These are phyloP conservation scores for Pristiophorus japonicus DNA, from an alignment of 2,113 vertebrate species.

Conservation along the genomic window DNA sequence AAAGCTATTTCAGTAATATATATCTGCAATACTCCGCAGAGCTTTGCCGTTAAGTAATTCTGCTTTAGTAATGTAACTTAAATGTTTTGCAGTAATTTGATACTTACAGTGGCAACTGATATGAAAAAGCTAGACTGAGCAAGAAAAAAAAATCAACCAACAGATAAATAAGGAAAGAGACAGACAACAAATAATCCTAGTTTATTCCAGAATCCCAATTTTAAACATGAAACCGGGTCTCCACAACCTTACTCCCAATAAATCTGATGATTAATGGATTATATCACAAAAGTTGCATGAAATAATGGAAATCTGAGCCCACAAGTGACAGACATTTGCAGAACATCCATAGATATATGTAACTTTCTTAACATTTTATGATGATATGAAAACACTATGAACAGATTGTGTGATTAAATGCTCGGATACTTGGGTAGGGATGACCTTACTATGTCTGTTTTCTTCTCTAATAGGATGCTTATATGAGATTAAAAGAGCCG, in stretches of 20 bases:
- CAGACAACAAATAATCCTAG: neutral
- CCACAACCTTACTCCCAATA: neutral
- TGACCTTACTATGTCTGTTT: neutral
- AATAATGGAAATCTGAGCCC: neutral
- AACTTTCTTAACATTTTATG: slow-evolving; percentile 15
- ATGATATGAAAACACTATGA: slow-evolving; percentile 21
- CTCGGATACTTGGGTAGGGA: neutral
- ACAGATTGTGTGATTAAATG: slow-evolving; percentile 33
- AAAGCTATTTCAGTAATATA: slow-evolving; percentile 14
- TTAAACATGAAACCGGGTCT: neutral
- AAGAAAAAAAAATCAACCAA: neutral
- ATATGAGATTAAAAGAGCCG: slow-evolving; percentile 74
- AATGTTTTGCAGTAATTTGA: neutral
- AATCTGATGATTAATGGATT: slow-evolving; percentile 26
- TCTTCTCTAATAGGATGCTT: neutral
- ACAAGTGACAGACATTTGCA: slow-evolving; percentile 31
- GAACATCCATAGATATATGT: slow-evolving; percentile 28
- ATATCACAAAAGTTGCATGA: neutral
- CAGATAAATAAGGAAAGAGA: slow-evolving; percentile 12
- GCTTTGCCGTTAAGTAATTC: neutral
- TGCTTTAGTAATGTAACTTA: neutral
- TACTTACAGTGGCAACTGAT: neutral
- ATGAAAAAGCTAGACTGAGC: neutral
- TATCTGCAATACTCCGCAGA: neutral
- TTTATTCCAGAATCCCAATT: slow-evolving; percentile 1